phyloP scores from a whole-genome alignment of 2,113 vertebrate species.

The Phalacrocorax pelagicus region DNA sequence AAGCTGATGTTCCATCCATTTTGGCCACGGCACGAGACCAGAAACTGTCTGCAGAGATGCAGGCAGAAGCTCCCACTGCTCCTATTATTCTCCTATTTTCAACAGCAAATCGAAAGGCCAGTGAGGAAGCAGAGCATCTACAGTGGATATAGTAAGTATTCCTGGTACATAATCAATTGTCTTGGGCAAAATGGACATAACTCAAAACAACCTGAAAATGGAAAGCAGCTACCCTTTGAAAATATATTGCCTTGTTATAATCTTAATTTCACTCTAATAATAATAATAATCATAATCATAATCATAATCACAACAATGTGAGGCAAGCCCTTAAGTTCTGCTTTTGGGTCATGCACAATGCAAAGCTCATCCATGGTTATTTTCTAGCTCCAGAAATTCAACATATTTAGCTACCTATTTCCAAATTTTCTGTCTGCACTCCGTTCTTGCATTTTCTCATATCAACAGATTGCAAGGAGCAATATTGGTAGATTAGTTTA shows the following conservation, averaged over 20 bases:
- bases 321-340: background rate
- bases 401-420: background rate
- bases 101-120: background rate
- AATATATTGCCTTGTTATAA: background rate
- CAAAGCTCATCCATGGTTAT: background rate
- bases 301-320: background rate
- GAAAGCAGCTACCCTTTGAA: background rate
- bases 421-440: background rate
- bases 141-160: background rate
- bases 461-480: background rate
- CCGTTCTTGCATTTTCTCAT: background rate
- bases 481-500: background rate
- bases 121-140: background rate
- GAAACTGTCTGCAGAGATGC: background rate
- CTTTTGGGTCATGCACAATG: background rate
- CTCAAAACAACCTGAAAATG: background rate
- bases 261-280: background rate
- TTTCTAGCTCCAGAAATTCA: background rate
- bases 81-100: background rate
- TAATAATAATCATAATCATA: no score
- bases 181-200: background rate
- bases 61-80: background rate
- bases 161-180: background rate
- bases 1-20: background rate
- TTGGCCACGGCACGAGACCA: background rate